Evolutionary conservation across 2,113 vertebrate genomes (phyloP).

Genomic region (Pogonocichla stellata): DNA sequence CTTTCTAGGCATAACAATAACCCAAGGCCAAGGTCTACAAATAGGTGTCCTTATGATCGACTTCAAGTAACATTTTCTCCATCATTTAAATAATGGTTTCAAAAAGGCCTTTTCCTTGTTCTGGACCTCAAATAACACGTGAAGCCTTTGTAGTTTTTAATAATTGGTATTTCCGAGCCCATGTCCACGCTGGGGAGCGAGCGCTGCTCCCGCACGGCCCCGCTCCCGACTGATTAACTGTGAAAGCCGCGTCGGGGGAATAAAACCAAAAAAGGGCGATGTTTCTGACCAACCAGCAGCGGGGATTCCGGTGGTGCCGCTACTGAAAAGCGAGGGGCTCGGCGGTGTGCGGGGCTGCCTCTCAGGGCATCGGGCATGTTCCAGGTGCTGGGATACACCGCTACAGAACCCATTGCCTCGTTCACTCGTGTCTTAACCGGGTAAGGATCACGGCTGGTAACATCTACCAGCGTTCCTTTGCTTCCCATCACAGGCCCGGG

Average conservation of each 20-base stretch:
- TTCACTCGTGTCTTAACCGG: fast-evolving
- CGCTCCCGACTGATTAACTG: fast-evolving
- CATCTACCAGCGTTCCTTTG: no score
- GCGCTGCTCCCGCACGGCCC: background rate
- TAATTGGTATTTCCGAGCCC: background rate
- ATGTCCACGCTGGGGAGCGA: fast-evolving
- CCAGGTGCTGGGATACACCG: fast-evolving
- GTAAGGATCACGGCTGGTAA: no score
- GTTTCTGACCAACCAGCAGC: fast-evolving
- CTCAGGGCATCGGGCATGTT: background rate
- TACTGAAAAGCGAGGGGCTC: fast-evolving
- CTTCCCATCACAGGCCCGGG: no score
- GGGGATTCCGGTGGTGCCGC: background rate
- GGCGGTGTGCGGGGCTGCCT: background rate
- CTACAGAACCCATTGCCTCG: fast-evolving
- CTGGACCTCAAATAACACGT: fast-evolving
- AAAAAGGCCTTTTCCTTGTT: background rate
- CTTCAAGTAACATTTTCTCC: background rate
- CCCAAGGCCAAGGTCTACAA: background rate
- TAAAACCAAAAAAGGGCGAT: no score
- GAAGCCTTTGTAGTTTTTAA: background rate
- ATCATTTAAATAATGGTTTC: background rate
- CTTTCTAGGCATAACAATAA: background rate
- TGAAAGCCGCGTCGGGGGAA: no score
- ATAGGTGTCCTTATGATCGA: fast-evolving